Conservation (phyloP, 2,797 vertebrate genomes). For the Chelidonichthys spinosus region DNA sequence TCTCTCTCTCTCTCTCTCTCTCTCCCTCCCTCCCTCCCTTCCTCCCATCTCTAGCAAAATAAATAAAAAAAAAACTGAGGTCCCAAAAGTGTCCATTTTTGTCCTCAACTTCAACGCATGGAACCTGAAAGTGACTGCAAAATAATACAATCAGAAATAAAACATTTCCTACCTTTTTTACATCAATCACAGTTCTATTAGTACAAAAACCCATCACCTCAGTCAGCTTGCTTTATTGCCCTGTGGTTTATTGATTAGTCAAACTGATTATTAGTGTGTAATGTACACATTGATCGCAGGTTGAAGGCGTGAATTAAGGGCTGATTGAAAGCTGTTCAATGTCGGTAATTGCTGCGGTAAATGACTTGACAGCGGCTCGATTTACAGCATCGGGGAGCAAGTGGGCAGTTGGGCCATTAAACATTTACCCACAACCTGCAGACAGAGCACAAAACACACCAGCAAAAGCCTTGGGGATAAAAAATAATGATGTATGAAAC, state of each 20-base stretch:
- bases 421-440: conserved; percentile 7
- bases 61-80: neutral
- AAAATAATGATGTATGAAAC: neutral
- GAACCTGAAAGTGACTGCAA: no score
- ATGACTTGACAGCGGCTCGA: conserved; percentile 28
- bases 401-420: conserved; percentile 19
- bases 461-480: neutral
- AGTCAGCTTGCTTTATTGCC: conserved; percentile 24
- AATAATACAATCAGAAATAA: neutral
- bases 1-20: no score
- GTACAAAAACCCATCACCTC: neutral
- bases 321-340: conserved; percentile 55
- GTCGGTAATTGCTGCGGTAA: conserved; percentile 48
- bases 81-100: neutral
- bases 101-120: neutral
- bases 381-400: conserved; percentile 18
- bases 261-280: conserved; percentile 48
- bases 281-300: conserved; percentile 45
- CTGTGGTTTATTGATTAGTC: conserved; percentile 51
- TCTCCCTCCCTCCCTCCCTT: neutral
- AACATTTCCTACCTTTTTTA: neutral
- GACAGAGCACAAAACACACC: neutral
- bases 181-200: neutral
- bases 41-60: neutral
- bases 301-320: conserved; percentile 25